Conservation (phyloP, 2,888 invertebrate species). For the Phortica magna region DNA sequence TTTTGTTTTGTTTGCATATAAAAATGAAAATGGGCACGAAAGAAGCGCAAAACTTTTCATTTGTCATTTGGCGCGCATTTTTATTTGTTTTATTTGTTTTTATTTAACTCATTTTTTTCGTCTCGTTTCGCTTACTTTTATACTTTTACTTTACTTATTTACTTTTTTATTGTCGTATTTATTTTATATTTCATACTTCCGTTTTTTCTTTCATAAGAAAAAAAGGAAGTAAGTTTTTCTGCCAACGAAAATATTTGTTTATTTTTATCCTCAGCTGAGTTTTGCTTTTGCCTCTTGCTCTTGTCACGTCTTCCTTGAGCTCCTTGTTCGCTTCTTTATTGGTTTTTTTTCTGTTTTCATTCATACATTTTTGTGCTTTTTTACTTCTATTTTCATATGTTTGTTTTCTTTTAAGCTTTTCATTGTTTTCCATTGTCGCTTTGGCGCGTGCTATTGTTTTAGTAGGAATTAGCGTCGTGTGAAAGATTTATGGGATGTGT, state of each 20-base stretch:
- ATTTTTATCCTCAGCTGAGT: constrained; percentile 39
- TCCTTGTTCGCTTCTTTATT: constrained; percentile 29
- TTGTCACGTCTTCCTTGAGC: constrained; percentile 41
- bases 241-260: constrained; percentile 62
- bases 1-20: constrained; percentile 52
- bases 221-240: constrained; percentile 33
- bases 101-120: background rate
- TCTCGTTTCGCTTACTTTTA: background rate
- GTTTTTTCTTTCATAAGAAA: constrained; percentile 48
- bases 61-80: constrained; percentile 7
- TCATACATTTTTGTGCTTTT: constrained; percentile 47
- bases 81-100: background rate
- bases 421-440: constrained; percentile 35
- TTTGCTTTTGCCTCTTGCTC: constrained; percentile 25
- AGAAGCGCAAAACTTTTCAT: background rate
- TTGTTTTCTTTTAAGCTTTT: constrained; percentile 51
- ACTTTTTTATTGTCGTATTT: constrained; percentile 31
- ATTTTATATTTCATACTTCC: constrained; percentile 65
- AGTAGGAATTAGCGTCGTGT: constrained; percentile 22
- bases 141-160: background rate
- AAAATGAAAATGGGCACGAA: constrained; percentile 32
- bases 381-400: constrained; percentile 39
- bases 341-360: constrained; percentile 42
- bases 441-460: constrained; percentile 10
- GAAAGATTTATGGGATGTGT: constrained; percentile 12